Percentiles rank a stretch among this genome's conserved stretches.
These are phyloP conservation scores for Pogonophryne albipinna DNA, from an alignment of 2,797 vertebrate species.

Conservation along the genomic window DNA sequence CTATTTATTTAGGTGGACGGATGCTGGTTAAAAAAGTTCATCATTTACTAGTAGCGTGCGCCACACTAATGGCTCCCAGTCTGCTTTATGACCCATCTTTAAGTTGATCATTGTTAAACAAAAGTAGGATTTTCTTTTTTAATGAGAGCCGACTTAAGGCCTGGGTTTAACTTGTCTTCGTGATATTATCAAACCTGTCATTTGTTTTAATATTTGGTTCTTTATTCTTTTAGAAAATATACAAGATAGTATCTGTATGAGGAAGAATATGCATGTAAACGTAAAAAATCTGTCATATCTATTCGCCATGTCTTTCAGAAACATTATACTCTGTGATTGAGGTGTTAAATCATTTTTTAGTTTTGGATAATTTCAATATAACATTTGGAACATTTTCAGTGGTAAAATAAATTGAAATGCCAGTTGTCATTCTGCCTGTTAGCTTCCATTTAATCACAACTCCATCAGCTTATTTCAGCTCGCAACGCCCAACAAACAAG, in stretches of 20 bases:
- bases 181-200: conserved; percentile 13
- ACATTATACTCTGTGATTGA: conserved; percentile 4
- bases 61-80: conserved; percentile 48
- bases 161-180: conserved; percentile 5
- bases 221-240: conserved; percentile 19
- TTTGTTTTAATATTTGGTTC: conserved; percentile 9
- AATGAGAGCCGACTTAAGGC: neutral
- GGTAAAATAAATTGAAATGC: conserved; percentile 43
- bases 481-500: conserved; percentile 38
- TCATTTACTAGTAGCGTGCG: conserved; percentile 77
- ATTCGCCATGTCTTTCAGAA: conserved; percentile 11
- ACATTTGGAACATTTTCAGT: neutral
- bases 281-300: conserved; percentile 29
- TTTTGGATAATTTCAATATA: conserved; percentile 19
- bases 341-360: conserved; percentile 32
- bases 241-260: neutral
- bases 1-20: conserved; percentile 77
- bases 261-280: conserved; percentile 20
- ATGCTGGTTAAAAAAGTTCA: conserved; percentile 77
- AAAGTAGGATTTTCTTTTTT: conserved; percentile 6
- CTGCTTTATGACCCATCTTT: conserved; percentile 36
- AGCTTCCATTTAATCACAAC: conserved; percentile 44
- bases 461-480: conserved; percentile 49
- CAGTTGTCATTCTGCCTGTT: conserved; percentile 42
- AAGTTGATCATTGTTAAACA: conserved; percentile 22